These are phyloP conservation scores for Dipodomys merriami DNA, from an alignment of 2,113 vertebrate genomes.

Conservation along the genomic window DNA sequence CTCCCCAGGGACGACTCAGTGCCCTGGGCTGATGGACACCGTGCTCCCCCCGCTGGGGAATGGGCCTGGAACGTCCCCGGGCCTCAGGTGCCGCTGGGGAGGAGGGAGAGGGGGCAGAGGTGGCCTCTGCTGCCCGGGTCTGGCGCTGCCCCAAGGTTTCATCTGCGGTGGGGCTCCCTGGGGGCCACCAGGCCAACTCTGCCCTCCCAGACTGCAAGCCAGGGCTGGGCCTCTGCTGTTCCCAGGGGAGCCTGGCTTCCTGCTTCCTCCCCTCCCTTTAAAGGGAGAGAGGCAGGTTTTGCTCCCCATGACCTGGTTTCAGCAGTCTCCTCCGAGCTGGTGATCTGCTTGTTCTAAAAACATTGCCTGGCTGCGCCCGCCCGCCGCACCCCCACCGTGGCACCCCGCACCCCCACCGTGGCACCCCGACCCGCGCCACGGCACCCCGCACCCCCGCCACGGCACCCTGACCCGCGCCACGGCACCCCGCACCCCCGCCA, in stretches of 20 bases:
- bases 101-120: no score
- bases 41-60: not conserved
- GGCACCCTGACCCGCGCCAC: no score
- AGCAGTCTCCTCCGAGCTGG: not conserved
- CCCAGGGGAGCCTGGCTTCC: not conserved
- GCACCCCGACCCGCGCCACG: no score
- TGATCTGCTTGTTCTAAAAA: conserved; percentile 52
- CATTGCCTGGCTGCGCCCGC: not conserved
- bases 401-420: no score
- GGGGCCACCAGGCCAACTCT: not conserved
- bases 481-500: no score
- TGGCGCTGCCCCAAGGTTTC: rapidly evolving
- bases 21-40: rapidly evolving
- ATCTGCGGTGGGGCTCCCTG: not conserved
- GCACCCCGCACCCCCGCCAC: not conserved
- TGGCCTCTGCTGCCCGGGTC: not conserved
- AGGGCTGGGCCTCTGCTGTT: not conserved
- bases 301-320: not conserved
- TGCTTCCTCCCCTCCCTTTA: not conserved
- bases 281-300: not conserved
- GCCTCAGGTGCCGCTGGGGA: not conserved
- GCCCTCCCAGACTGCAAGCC: no score
- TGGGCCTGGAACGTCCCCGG: not conserved
- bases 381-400: not conserved
- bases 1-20: not conserved